Base-by-base conservation (phyloP, 2,797 vertebrate species). In the Oreortyx pictus region DNA sequence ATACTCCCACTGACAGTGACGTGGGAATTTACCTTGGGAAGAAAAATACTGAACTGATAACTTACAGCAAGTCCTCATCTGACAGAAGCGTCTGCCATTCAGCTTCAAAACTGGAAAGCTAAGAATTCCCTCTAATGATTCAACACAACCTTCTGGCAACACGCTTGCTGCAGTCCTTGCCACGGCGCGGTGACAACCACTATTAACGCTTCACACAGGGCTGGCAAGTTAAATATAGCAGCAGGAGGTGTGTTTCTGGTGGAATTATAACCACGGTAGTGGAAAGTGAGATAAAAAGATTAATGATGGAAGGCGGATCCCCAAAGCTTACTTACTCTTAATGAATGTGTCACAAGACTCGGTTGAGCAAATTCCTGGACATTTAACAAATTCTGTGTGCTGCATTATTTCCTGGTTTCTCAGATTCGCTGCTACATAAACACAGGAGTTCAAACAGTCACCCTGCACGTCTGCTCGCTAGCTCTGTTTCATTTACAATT, bases 311-410 rank as follows among this genome's bases (percentile, higher is more conserved):
- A 71, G 33, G 9, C 43, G 19, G 52, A 60, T 71, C 52, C 41
- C 87, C 66, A 85, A 92, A 88, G 81, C 67, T 71, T 82, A 80
- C 71, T 93, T 88, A 82, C 46, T 73, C 73, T 84, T 86, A 70
- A 67, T 82, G 23, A 86, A 89, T 87, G 83, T 90, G 49, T 62
- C 81, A 80, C 64, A 94, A 89, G 59, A 72, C 46, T 64, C 47
- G 46, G 65, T 90, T 92, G 43, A 71, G 46, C 47, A 72, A 78
- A 70, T 94, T 90, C 33, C 46, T 66, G 54, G 52, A 47, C n/a
- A n/a, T 84, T 76, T 74, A 91, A 88, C 65, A 94, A 94, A 91
- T 37, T 46, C 11, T 6, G 35, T 1, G 3, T 1, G 2, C 18
- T 6, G n/a, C 29, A n/a, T 78, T 88, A 74, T 77, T 82, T 88